phyloP scores from a whole-genome alignment of 2,113 vertebrate species.

The Otus sunia region DNA sequence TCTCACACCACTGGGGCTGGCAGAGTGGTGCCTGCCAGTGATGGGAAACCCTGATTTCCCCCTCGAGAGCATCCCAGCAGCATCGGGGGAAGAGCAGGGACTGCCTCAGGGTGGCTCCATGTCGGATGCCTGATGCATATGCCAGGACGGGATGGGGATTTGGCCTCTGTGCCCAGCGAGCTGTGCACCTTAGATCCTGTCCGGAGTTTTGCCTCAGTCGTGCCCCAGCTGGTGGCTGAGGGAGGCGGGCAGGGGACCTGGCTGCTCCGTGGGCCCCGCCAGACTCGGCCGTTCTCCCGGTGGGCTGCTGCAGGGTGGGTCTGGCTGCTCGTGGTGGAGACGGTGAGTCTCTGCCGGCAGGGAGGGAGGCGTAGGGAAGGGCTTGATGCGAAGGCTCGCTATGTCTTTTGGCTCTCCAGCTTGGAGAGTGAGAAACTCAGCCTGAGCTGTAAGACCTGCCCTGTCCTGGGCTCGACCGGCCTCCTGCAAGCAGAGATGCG shows the following conservation, averaged over 20 bases:
- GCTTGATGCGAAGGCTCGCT: rapidly evolving
- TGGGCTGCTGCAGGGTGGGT: not conserved
- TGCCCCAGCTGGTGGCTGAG: not conserved
- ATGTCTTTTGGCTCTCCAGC: not conserved
- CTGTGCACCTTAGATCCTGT: not conserved
- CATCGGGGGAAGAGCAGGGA: rapidly evolving
- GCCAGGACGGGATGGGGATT: rapidly evolving
- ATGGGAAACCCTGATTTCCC: not conserved
- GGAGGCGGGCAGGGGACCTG: not conserved
- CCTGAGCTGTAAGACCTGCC: rapidly evolving
- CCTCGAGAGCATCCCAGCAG: rapidly evolving
- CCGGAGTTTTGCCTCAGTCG: rapidly evolving
- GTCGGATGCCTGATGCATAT: rapidly evolving
- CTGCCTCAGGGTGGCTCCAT: not conserved
- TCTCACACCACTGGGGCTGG: not conserved
- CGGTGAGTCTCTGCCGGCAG: rapidly evolving
- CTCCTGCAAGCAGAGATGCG: not conserved
- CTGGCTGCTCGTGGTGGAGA: not conserved
- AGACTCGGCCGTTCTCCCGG: rapidly evolving
- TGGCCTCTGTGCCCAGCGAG: not conserved
- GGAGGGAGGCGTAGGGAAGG: not conserved
- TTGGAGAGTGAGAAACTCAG: not conserved
- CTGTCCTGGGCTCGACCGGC: rapidly evolving
- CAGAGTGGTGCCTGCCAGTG: not conserved
- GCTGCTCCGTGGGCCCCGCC: rapidly evolving